Evolutionary conservation across 2,797 vertebrate species (phyloP).

Genomic region (Apogon hyalosoma): DNA sequence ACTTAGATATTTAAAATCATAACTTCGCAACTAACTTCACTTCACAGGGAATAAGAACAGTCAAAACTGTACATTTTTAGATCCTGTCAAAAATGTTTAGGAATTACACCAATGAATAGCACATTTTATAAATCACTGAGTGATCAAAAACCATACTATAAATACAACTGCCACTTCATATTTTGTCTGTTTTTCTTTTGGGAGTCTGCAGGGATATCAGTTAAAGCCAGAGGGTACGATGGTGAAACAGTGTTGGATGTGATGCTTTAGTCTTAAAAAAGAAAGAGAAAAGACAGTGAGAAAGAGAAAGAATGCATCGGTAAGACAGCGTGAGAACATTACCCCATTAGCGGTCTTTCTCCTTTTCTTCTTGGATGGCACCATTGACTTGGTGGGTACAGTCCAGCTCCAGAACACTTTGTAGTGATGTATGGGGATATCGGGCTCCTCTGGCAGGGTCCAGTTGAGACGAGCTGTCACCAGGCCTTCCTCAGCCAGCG

Average conservation of each 20-base stretch:
- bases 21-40: slow-evolving; percentile 23
- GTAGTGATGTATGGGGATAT: slow-evolving; percentile 95
- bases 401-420: slow-evolving; percentile 96
- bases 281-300: background rate
- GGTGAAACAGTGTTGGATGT: slow-evolving; percentile 52
- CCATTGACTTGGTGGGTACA: slow-evolving; percentile 83
- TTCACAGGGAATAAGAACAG: slow-evolving; percentile 36
- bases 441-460: slow-evolving; percentile 90
- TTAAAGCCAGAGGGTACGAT: slow-evolving; percentile 37
- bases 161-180: slow-evolving; percentile 45
- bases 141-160: slow-evolving; percentile 49
- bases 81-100: background rate
- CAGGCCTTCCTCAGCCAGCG: slow-evolving; percentile 81
- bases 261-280: slow-evolving; percentile 8
- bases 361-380: slow-evolving; percentile 92
- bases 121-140: slow-evolving; percentile 42
- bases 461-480: slow-evolving; percentile 87
- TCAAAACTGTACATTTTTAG: too few relatives aligned
- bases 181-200: slow-evolving; percentile 39
- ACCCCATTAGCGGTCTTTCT: slow-evolving; percentile 94
- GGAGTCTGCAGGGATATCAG: slow-evolving; percentile 35
- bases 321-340: slow-evolving; percentile 55
- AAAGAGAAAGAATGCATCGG: slow-evolving; percentile 18
- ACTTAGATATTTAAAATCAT: slow-evolving; percentile 30
- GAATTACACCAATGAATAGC: slow-evolving; percentile 60